Conservation (phyloP, 2,797 vertebrate species). For the Myripristis murdjan region DNA sequence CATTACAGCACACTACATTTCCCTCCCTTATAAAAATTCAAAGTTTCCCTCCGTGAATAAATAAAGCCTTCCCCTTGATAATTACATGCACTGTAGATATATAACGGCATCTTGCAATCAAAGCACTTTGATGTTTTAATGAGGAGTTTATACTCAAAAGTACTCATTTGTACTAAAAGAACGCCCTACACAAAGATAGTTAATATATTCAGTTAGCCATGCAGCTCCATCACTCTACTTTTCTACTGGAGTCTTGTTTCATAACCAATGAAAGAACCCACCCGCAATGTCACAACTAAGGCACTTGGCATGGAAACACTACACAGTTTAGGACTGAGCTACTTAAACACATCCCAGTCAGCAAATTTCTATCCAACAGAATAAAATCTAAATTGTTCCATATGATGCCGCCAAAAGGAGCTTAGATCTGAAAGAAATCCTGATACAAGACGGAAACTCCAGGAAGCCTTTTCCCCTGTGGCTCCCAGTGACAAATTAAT, state of each 20-base stretch:
- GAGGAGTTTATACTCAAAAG: conserved; percentile 36
- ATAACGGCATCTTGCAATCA: conserved; percentile 27
- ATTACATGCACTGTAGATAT: conserved; percentile 27
- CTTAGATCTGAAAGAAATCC: conserved; percentile 60
- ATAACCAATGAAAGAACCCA: conserved; percentile 32
- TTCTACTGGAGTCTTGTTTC: conserved; percentile 28
- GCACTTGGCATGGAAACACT: conserved; percentile 49
- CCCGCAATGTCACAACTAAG: conserved; percentile 21
- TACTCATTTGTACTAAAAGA: conserved; percentile 36
- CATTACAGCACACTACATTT: conserved; percentile 32
- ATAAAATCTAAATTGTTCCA: conserved; percentile 1
- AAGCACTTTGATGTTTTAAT: conserved; percentile 45
- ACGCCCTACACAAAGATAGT: conserved; percentile 30
- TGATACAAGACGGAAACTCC: conserved; percentile 50
- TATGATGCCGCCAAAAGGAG: conserved; percentile 13
- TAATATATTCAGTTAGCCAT: conserved; percentile 38
- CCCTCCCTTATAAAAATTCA: conserved; percentile 15
- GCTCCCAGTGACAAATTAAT: conserved; percentile 67
- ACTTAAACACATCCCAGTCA: conserved; percentile 23
- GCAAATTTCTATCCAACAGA: conserved; percentile 15
- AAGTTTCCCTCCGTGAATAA: conserved; percentile 38
- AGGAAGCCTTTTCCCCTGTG: conserved; percentile 44
- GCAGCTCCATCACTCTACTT: conserved; percentile 24
- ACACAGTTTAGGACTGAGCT: conserved; percentile 9
- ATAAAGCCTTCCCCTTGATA: conserved; percentile 18